A percentile compares a stretch with the other conserved stretches of the same genome.
These are phyloP conservation scores for Euplagia quadripunctaria DNA, from an alignment of 2,888 invertebrate genomes.

Conservation along the genomic window DNA sequence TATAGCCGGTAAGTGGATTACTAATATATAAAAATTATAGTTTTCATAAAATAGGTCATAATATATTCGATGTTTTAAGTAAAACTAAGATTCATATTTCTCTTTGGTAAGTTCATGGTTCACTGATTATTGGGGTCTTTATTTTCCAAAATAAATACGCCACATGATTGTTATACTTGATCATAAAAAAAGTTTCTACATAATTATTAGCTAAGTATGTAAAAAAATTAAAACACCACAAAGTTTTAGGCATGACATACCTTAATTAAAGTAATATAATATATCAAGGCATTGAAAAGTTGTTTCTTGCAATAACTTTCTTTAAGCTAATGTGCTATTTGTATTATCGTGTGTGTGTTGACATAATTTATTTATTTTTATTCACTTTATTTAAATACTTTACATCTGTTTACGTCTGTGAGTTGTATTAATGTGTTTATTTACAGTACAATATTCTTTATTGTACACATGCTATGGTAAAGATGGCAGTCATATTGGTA, in stretches of 20 bases:
- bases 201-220: neutral
- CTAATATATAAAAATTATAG: neutral
- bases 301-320: too few species aligned
- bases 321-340: too few species aligned
- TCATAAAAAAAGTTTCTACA: constrained; percentile 2
- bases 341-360: too few species aligned
- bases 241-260: neutral
- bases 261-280: neutral
- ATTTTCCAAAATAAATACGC: constrained; percentile 43
- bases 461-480: too few species aligned
- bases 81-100: constrained; percentile 18
- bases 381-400: too few species aligned
- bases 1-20: constrained; percentile 89
- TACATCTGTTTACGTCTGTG: too few species aligned
- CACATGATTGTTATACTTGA: neutral
- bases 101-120: constrained; percentile 61
- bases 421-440: too few species aligned
- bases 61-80: neutral
- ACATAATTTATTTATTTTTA: too few species aligned
- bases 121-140: constrained; percentile 63
- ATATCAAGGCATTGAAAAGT: neutral
- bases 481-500: too few species aligned
- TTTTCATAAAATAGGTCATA: neutral
- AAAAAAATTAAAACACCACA: neutral
- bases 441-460: too few species aligned